Base-by-base conservation (phyloP, 1,140 invertebrate species). In the Formica exsecta region DNA sequence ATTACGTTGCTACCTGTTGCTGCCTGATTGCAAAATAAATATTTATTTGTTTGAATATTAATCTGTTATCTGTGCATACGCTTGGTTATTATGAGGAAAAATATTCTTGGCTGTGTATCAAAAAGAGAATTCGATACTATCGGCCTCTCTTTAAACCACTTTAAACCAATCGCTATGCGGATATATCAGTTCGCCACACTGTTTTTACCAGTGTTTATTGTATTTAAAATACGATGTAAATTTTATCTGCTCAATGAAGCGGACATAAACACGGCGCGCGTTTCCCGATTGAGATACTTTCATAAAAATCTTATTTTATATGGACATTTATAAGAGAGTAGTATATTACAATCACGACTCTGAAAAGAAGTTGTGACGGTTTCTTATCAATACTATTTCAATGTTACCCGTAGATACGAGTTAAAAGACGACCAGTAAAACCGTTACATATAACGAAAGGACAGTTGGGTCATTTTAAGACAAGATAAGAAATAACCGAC, bases 1-100 rank as follows among this genome's bases (percentile, higher is more conserved):
- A 90, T 90, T 90, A 90, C 89, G 86, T 90, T 90, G 80, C 89
- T 90, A 90, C 89, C 89, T 90, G 89, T 90, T 90, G 89, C 89
- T 90, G 89, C 74, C 75, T 90, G 89, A 90, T 90, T 90, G 89
- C 89, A 90, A 90, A 90, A 90, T 90, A 90, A 90, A 90, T 90
- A 90, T 90, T 90, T 90, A 90, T 90, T 90, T 90, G 89, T 90
- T 90, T 90, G 89, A 90, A 90, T 90, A 90, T 90, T 90, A 90
- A 90, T 90, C 89, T 61, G 61, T 74, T 81, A 65, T 84, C 81
- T 41, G 54, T 61, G 70, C 75, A 68, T 61, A 73, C 70, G 51
- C 70, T 44, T 62, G 71, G 77, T 25, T 64, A 76, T 70, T 71
- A 54, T 57, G 22, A 86, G 51, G 54, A 68, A 89, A 89, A 86